phyloP scores from a whole-genome alignment of 2,888 invertebrate genomes.

The Entomobrya proxima region DNA sequence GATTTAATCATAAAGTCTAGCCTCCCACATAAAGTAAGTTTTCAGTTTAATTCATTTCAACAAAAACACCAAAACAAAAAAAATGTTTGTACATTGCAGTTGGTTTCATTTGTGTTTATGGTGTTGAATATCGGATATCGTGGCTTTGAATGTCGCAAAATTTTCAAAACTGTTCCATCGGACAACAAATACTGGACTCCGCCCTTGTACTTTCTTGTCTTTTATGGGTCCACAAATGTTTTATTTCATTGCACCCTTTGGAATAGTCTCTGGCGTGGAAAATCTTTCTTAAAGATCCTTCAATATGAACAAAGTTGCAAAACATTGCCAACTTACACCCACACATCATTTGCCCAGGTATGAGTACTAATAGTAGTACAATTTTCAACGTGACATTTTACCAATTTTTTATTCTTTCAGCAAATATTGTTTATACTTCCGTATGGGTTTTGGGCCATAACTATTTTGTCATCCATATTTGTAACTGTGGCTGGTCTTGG shows the following conservation, averaged over 20 bases:
- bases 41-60: too few species aligned
- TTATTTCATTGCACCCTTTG: conserved; percentile 21
- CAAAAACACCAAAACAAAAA: too few species aligned
- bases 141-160: not conserved
- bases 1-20: too few species aligned
- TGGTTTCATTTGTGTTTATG: not conserved
- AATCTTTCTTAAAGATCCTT: not conserved
- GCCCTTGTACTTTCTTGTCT: conserved; percentile 5
- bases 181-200: not conserved
- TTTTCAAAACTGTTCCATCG: not conserved
- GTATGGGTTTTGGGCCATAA: not conserved
- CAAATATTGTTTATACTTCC: not conserved
- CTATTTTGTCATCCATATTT: not conserved
- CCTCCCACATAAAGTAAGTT: too few species aligned
- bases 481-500: not conserved
- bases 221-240: conserved; percentile 19
- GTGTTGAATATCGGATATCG: not conserved
- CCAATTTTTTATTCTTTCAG: not conserved
- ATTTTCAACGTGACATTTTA: too few species aligned
- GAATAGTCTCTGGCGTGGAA: conserved; percentile 1
- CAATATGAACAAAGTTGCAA: not conserved
- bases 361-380: too few species aligned
- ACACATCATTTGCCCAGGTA: too few species aligned
- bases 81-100: too few species aligned
- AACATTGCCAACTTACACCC: not conserved